Evolutionary conservation across 2,797 vertebrate species (phyloP).

Genomic region (Pachyuromys duprasi): DNA sequence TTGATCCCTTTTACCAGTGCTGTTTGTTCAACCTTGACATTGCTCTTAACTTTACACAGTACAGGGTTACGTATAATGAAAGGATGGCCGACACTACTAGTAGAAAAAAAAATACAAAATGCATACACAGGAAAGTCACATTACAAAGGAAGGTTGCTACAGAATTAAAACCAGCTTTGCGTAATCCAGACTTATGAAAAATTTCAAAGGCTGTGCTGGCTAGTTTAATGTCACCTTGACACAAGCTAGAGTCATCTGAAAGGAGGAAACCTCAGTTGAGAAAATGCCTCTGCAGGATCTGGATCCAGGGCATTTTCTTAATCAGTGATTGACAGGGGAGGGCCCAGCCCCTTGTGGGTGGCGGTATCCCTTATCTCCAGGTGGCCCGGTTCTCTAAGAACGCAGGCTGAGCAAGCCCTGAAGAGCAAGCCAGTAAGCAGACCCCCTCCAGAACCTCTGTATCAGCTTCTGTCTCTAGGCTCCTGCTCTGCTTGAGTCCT

Average conservation of each 20-base stretch:
- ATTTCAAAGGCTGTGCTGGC: neutral
- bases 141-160: neutral
- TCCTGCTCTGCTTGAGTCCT: neutral
- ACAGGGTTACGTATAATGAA: neutral
- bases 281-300: neutral
- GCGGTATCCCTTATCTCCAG: neutral
- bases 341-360: neutral
- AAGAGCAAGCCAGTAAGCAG: neutral
- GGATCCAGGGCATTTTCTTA: neutral
- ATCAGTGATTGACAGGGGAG: neutral
- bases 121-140: neutral
- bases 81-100: neutral
- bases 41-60: neutral
- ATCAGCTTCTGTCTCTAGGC: neutral
- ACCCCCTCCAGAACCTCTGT: no score
- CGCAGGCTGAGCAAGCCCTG: neutral
- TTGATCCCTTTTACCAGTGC: neutral
- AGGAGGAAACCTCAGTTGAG: neutral
- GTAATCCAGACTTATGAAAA: neutral
- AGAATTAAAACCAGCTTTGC: constrained; percentile 3
- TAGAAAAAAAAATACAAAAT: constrained; percentile 6
- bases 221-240: neutral
- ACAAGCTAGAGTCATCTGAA: neutral
- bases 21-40: neutral
- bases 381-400: neutral